Percentiles rank a stretch among this genome's conserved stretches.
These are phyloP conservation scores for Lynx canadensis DNA, from an alignment of 2,113 vertebrate species.

Conservation along the genomic window DNA sequence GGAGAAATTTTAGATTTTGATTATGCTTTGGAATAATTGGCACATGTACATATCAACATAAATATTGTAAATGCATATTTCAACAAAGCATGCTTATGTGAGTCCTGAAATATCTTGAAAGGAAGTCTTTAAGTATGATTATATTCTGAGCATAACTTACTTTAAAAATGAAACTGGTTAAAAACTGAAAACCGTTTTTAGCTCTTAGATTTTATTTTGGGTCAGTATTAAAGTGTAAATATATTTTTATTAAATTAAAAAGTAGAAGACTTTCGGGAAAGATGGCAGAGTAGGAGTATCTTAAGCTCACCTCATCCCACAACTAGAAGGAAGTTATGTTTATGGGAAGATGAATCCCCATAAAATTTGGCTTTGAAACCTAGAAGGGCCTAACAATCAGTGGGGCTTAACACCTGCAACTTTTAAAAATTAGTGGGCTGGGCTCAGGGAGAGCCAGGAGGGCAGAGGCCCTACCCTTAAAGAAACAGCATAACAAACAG, in stretches of 20 bases:
- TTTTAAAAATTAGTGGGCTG: neutral
- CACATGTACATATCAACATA: constrained; percentile 58
- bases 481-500: neutral
- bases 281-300: neutral
- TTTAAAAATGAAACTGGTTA: constrained; percentile 53
- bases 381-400: neutral
- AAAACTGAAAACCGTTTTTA: constrained; percentile 4
- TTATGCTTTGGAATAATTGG: constrained; percentile 1
- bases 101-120: constrained; percentile 57
- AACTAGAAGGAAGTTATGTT: neutral
- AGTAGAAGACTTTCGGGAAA: neutral
- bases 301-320: neutral
- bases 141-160: constrained; percentile 55
- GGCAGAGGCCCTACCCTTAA: neutral
- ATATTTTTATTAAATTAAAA: constrained; percentile 45
- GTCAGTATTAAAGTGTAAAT: neutral
- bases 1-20: constrained; percentile 34
- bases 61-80: constrained; percentile 63
- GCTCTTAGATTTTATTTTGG: constrained; percentile 34
- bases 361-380: neutral
- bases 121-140: constrained; percentile 10
- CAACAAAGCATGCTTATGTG: constrained; percentile 7
- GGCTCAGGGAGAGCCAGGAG: neutral
- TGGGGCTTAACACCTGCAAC: neutral
- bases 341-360: neutral